phyloP scores from a whole-genome alignment of 2,113 vertebrate species.

The Casuarius casuarius region DNA sequence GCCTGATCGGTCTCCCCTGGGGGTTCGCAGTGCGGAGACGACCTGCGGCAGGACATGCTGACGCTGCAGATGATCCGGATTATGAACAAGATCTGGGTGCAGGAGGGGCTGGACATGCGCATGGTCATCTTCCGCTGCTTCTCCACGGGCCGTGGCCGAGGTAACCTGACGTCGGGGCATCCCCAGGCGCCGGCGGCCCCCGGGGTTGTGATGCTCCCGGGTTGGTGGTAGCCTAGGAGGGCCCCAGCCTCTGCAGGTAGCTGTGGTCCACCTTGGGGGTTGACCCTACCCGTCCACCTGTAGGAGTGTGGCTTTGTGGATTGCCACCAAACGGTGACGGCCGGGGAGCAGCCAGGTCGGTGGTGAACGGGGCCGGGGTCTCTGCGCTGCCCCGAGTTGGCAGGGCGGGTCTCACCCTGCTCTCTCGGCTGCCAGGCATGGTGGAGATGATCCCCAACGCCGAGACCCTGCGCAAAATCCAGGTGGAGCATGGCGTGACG shows the following conservation, averaged over 20 bases:
- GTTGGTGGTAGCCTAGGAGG: fast-evolving
- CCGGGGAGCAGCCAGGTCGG: too few relatives aligned
- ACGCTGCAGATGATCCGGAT: constrained; percentile 97
- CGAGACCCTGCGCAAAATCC: constrained; percentile 96
- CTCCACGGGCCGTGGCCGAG: constrained; percentile 90
- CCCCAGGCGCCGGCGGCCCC: fast-evolving
- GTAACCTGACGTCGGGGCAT: constrained; percentile 26
- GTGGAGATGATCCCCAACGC: constrained; percentile 98
- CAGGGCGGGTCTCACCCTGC: neutral
- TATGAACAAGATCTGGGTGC: constrained; percentile 99
- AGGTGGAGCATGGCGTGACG: constrained; percentile 95
- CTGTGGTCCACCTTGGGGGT: neutral
- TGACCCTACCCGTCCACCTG: neutral
- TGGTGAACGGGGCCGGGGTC: neutral
- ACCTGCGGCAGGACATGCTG: constrained; percentile 97
- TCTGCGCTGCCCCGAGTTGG: fast-evolving
- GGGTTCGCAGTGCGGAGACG: constrained; percentile 87
- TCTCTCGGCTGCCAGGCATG: constrained; percentile 83
- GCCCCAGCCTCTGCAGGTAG: neutral
- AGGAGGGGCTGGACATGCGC: constrained; percentile 97
- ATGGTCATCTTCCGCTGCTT: constrained; percentile 98
- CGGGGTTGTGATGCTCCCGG: fast-evolving
- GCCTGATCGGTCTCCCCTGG: neutral
- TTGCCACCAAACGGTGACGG: fast-evolving
- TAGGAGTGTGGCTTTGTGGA: neutral